Evolutionary conservation across 2,797 vertebrate species (phyloP), one percentile per base, ranked within the genome.

Genomic region (Sebastes itinus): DNA sequence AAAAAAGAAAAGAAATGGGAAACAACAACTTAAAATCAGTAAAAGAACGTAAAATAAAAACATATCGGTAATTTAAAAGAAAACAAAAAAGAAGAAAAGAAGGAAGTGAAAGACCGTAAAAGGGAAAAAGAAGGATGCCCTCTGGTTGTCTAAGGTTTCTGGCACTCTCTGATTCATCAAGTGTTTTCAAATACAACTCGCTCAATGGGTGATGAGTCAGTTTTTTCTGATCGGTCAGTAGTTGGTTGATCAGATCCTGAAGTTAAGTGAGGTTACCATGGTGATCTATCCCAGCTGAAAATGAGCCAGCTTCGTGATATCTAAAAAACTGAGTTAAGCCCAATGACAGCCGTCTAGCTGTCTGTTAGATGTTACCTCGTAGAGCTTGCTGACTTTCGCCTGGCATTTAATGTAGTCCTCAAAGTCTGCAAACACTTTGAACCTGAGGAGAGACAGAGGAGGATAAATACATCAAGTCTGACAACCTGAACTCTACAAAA

Each of bases 391-490:
- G 96, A 97, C 98, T 93, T 92, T 97, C 73, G 97, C 98, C 89
- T 99, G 98, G 88, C 95, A 95, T 69, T 95, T 95, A 56, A 98
- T 54, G 0, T 99, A 99, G 3, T 93, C 96, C 84, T 99, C 97
- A 4, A 96, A 99, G 87, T 99, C 98, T 14, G 98, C 98, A 81
- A 99, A 99, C 56, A 99, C 98, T 91, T 99, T 99, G 93, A 99
- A 99, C 76, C 98, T 99, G 75, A 2, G 18, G 69, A 78, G 25
- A 38, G 35, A 75, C 0, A 64, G 54, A 3, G 28, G 14, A 59
- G 35, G 35, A n/a, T 27, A 33, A 68, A 68, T 11, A 10, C 42
- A n/a, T 42, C n/a, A 42, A 49, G 11, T 30, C n/a, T 16, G 25
- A 55, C 9, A 28, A 32, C 6, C 3, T 42, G 3, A 70, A 55